Evolutionary conservation across 2,888 invertebrate species (phyloP).

Genomic region (Ferrisia virgata): DNA sequence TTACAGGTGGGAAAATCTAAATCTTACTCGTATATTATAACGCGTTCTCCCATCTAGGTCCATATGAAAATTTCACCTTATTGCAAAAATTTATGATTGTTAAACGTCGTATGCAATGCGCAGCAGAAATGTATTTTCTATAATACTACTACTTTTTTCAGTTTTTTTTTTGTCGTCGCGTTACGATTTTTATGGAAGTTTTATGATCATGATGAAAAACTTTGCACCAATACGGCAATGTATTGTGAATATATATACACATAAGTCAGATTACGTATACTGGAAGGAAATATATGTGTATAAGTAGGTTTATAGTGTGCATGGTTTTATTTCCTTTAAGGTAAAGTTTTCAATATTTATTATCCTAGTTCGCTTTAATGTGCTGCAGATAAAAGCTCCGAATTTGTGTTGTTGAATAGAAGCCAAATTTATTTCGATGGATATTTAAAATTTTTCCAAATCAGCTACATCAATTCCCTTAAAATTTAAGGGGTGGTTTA

Average conservation of each 20-base stretch:
- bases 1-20: background rate
- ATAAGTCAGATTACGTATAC: background rate
- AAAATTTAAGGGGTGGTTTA: background rate
- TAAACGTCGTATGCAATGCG: background rate
- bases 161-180: no score
- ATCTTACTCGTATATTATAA: background rate
- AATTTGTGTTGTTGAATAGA: background rate
- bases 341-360: constrained; percentile 1
- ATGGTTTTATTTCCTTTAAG: background rate
- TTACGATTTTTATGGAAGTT: background rate
- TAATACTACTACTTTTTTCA: no score
- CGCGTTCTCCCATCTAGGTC: background rate
- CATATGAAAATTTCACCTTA: background rate
- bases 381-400: background rate
- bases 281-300: no score
- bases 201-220: background rate
- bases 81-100: background rate
- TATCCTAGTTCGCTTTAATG: background rate
- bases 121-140: background rate
- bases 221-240: background rate
- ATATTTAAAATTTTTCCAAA: background rate
- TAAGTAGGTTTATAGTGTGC: no score
- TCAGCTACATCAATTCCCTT: background rate
- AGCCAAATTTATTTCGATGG: background rate
- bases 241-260: background rate